Conservation (phyloP, 1,140 invertebrate species). For the Heliconius eleuchia region DNA sequence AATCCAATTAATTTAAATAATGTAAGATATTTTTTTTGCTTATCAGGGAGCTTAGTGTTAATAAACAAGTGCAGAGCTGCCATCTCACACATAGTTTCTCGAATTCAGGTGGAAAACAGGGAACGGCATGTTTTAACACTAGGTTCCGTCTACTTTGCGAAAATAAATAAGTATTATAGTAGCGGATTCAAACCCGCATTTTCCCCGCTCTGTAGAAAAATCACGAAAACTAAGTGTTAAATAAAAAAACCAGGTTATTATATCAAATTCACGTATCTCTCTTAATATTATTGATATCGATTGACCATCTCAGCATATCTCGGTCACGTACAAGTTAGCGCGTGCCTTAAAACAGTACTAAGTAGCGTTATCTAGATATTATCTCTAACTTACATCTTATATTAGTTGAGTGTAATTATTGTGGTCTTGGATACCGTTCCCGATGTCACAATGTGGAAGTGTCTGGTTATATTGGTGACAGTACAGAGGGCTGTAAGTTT, state of each 20-base stretch:
- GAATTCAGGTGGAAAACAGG: too few species aligned
- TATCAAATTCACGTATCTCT: constrained; percentile 9
- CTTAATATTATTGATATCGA: neutral
- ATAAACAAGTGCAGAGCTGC: too few species aligned
- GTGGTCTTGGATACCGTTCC: constrained; percentile 3
- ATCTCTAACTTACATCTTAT: constrained; percentile 19
- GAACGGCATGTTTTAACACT: too few species aligned
- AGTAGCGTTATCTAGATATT: constrained; percentile 12
- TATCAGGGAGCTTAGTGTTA: too few species aligned
- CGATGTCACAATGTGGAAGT: constrained; percentile 45
- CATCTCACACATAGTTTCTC: too few species aligned
- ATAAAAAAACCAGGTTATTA: neutral
- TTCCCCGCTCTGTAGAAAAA: neutral
- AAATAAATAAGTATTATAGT: too few species aligned
- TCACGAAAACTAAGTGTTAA: neutral
- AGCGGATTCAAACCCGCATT: neutral
- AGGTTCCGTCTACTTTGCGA: too few species aligned
- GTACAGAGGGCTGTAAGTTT: constrained; percentile 47
- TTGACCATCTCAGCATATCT: constrained; percentile 23
- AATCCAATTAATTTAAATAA: too few species aligned
- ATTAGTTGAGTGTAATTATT: constrained; percentile 1
- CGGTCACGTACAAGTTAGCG: constrained; percentile 22
- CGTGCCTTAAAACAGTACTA: constrained; percentile 23
- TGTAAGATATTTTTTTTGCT: too few species aligned
- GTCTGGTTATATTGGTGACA: constrained; percentile 40